These are phyloP conservation scores for Lithosia quadra DNA, from an alignment of 2,888 invertebrate genomes.

Conservation along the genomic window DNA sequence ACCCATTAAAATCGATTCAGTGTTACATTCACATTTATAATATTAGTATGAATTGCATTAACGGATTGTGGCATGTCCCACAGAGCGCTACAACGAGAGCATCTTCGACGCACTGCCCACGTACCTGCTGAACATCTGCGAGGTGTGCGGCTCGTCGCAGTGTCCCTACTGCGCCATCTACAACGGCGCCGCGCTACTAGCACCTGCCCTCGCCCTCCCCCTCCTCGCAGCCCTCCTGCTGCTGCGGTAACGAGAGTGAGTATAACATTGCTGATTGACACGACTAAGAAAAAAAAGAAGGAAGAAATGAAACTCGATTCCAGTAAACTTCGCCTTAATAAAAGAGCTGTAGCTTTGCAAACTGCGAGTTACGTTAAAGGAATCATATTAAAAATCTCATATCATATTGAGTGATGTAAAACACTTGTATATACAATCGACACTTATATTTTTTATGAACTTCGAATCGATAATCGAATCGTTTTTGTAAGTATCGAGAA, in stretches of 20 bases:
- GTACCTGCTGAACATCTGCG: conserved; percentile 96
- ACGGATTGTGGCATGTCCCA: background rate
- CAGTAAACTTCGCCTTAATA: background rate
- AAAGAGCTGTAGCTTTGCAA: background rate
- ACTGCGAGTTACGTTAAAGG: background rate
- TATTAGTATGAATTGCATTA: no score
- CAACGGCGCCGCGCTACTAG: conserved; percentile 85
- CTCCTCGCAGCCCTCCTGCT: conserved; percentile 33
- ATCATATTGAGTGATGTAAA: background rate
- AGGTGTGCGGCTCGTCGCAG: conserved; percentile 97
- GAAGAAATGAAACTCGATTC: background rate
- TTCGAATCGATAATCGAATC: background rate
- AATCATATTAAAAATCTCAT: background rate
- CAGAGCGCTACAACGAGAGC: conserved; percentile 96
- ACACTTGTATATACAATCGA: conserved; percentile 13
- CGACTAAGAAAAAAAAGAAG: background rate
- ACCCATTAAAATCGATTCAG: no score
- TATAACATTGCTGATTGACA: background rate
- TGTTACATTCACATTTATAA: no score
- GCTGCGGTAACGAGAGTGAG: conserved; percentile 15
- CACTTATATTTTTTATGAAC: conserved; percentile 5
- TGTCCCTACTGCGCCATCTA: conserved; percentile 97
- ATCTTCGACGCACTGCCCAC: conserved; percentile 95
- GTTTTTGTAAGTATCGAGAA: background rate
- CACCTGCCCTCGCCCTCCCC: conserved; percentile 50